Evolutionary conservation across 2,797 vertebrate species (phyloP).

Genomic region (Halcyon badia): DNA sequence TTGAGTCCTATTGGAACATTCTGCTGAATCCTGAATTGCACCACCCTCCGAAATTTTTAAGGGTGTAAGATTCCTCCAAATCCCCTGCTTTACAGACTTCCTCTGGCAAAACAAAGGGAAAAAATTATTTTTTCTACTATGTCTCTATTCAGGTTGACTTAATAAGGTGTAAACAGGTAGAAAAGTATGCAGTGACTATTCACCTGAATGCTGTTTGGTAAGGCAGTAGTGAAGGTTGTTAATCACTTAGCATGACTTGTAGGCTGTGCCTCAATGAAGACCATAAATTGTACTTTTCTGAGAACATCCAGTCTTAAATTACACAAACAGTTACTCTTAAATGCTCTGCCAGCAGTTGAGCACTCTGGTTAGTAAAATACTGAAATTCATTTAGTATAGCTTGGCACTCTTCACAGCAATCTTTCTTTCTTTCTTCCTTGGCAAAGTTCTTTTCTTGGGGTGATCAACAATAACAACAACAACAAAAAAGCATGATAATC

Average conservation of each 20-base stretch:
- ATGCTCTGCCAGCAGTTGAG: background rate
- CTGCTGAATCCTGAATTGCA: background rate
- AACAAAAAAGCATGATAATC: background rate
- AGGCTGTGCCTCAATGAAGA: background rate
- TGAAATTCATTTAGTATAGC: background rate
- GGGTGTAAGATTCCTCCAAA: background rate
- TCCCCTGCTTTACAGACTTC: background rate
- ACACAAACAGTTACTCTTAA: background rate
- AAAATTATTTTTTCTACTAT: background rate
- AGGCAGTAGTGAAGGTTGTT: background rate
- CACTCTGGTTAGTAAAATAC: conserved; percentile 13
- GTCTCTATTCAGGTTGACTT: background rate
- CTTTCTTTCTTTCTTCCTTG: background rate
- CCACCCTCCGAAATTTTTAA: background rate
- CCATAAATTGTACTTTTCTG: background rate
- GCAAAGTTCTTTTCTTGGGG: background rate
- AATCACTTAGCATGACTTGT: background rate
- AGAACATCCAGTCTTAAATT: conserved; percentile 1
- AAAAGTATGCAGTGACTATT: background rate
- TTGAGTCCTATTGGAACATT: background rate
- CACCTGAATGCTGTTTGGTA: background rate
- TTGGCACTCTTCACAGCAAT: background rate
- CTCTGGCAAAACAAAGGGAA: background rate
- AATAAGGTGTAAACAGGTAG: background rate
- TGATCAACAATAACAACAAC: background rate